Evolutionary conservation across 2,888 invertebrate genomes (phyloP), one percentile per base, ranked within the genome.

Genomic region (Lepidochrysops patricia): DNA sequence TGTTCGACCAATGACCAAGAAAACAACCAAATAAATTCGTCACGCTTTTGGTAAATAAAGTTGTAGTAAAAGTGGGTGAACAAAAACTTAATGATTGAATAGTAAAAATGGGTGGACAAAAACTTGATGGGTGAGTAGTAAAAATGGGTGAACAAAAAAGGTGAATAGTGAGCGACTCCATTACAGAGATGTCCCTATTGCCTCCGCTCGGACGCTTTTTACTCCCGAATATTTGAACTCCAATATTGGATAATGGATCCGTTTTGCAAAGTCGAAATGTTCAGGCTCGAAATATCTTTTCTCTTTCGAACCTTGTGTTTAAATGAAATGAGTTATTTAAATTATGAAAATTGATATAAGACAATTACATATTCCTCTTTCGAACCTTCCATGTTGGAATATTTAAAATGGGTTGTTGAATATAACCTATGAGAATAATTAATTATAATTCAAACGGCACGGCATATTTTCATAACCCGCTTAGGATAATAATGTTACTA

Each of bases 141-240:
- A 25, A 26, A 26, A 5, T 26, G 25, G 13, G 7, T 26, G n/a
- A 13, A 50, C 50, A 50, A 50, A 50, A 50, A 50, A 49, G 58
- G 58, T 58, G 58, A 32, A 12, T 43, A 32, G 58, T 25, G 25
- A 50, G 37, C 43, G 57, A 27, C 49, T 60, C 62, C 62, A 64
- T 62, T 60, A 63, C 52, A 48, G 60, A 60, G 60, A 60, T 62
- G 57, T 61, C 61, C 62, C 61, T 66, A 62, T 66, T 62, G 65
- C 61, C 58, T n/a, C 60, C 48, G 43, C 56, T 64, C 62, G 60
- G 32, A 61, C 52, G 62, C 57, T 62, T 63, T 66, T 65, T 65
- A 56, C 57, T 50, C 23, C 35, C 58, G 61, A 63, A 63, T 60
- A 54, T 61, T 62, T 54, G 56, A 57, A 35, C 48, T 15, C 48